Percentiles rank a stretch among this genome's conserved stretches.
phyloP scores from a whole-genome alignment of 2,113 vertebrate genomes.

The Chaetorhynchus papuensis region DNA sequence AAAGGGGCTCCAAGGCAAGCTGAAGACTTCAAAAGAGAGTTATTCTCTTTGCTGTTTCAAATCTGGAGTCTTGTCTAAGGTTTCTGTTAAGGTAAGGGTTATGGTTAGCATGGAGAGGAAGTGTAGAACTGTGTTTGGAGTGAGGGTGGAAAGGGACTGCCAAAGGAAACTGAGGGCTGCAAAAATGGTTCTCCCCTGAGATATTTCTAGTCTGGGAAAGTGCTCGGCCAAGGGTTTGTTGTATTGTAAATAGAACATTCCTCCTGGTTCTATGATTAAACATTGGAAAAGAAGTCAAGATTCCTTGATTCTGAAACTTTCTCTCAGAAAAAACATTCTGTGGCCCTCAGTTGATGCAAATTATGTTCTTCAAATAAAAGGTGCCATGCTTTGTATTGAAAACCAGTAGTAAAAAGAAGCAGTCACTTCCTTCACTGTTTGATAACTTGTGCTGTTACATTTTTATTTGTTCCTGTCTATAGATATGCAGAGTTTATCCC shows the following conservation, averaged over 20 bases:
- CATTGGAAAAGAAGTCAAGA: background rate
- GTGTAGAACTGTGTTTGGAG: background rate
- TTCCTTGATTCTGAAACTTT: background rate
- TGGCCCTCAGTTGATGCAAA: background rate
- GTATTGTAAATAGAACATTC: slow-evolving; percentile 47
- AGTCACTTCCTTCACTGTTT: background rate
- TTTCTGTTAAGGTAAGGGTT: background rate
- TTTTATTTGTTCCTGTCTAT: background rate
- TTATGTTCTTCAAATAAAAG: background rate
- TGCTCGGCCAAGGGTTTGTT: background rate
- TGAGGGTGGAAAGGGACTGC: background rate
- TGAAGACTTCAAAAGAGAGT: background rate
- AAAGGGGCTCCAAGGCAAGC: background rate
- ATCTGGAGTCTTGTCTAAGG: background rate
- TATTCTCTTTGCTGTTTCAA: background rate
- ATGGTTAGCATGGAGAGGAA: background rate
- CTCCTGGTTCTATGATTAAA: slow-evolving; percentile 24
- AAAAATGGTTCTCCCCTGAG: slow-evolving; percentile 29
- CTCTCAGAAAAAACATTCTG: background rate
- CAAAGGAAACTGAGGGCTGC: slow-evolving; percentile 23
- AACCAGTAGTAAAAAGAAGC: background rate
- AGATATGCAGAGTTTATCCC: slow-evolving; percentile 71
- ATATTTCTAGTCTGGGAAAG: slow-evolving; percentile 45
- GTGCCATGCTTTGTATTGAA: background rate
- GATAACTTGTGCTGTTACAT: background rate